A percentile compares a stretch with the other conserved stretches of the same genome.
Evolutionary conservation across 2,888 invertebrate species (phyloP).

Genomic region (Amorpha juglandis): DNA sequence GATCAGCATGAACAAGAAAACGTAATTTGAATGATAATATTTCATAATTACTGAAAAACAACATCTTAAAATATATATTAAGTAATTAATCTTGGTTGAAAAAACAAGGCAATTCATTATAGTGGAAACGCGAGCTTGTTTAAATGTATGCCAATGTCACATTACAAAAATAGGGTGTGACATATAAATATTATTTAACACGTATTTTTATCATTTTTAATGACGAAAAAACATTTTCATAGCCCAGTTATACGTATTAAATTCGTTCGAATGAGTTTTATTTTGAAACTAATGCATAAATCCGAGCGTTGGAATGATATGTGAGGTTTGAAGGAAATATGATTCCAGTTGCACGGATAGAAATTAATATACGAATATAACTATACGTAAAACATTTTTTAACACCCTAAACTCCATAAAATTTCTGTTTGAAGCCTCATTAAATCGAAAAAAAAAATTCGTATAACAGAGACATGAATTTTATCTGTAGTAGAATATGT

Average conservation of each 20-base stretch:
- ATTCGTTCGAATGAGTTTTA: constrained; percentile 11
- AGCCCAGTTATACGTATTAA: constrained; percentile 17
- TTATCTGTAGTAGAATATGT: too few relatives aligned
- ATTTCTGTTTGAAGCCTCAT: too few relatives aligned
- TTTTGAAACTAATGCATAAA: constrained; percentile 6
- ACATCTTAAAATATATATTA: constrained; percentile 35
- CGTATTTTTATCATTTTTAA: constrained; percentile 25
- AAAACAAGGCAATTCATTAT: constrained; percentile 56
- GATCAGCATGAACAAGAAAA: constrained; percentile 26
- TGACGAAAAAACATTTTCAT: constrained; percentile 24
- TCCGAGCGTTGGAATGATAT: neutral
- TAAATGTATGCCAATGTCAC: constrained; percentile 63
- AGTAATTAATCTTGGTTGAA: constrained; percentile 56
- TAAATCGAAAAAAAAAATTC: too few relatives aligned
- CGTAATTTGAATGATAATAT: constrained; percentile 38
- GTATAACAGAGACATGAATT: too few relatives aligned
- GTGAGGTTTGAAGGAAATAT: neutral
- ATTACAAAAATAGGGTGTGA: constrained; percentile 45
- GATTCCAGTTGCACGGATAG: neutral
- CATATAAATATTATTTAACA: constrained; percentile 24
- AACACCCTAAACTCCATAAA: too few relatives aligned
- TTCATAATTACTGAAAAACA: constrained; percentile 40
- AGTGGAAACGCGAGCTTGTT: constrained; percentile 51
- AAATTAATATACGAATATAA: too few relatives aligned
- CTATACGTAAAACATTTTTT: too few relatives aligned